Evolutionary conservation across 2,888 invertebrate species (phyloP), one percentile per base, ranked within the genome.

Genomic region (Drepana falcataria): DNA sequence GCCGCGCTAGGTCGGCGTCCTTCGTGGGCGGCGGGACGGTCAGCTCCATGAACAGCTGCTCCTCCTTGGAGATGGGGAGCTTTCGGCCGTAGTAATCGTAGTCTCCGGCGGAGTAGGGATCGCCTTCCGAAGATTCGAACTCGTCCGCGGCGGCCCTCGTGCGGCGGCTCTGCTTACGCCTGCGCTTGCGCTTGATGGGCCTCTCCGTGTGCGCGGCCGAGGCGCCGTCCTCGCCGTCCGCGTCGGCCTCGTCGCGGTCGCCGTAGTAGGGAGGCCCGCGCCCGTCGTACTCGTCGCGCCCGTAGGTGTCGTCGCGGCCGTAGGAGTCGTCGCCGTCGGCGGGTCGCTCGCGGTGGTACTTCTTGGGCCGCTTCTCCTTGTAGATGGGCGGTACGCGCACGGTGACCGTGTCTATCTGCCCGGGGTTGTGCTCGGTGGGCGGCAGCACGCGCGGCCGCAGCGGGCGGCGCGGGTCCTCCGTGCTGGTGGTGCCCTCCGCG

Each of bases 371-470:
- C 58, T 85, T 88, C 58, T 86, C 90, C 57, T 73, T 80, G 65
- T 91, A 89, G 54, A 91, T 91, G 1, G 91, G 91, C 1, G 91
- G 91, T 49, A 91, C 91, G 48, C 91, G 78, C 33, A 91, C 91
- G 0, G 91, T 91, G 3, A 91, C 86, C 1, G 91, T 91, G 60
- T 91, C 91, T 37, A 91, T 91, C 64, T 91, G 85, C 34, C 84
- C 84, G 0, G 91, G 91, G 54, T 91, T 85, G 35, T 91, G 87
- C 58, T 91, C 91, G 0, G 91, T 91, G 2, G 91, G 91, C 1
- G 91, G 91, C 35, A 91, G 68, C 3, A 91, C 85, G 35, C 86
- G 83, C 3, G 91, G 91, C 21, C 78, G 79, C 33, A 91, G 69
- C 21, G 76, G 74, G 44, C 76, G 73, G 40, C 77, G 81, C 0